These are phyloP conservation scores for Melanotaenia trifasciata DNA, from an alignment of 2,797 vertebrate genomes.

Conservation along the genomic window DNA sequence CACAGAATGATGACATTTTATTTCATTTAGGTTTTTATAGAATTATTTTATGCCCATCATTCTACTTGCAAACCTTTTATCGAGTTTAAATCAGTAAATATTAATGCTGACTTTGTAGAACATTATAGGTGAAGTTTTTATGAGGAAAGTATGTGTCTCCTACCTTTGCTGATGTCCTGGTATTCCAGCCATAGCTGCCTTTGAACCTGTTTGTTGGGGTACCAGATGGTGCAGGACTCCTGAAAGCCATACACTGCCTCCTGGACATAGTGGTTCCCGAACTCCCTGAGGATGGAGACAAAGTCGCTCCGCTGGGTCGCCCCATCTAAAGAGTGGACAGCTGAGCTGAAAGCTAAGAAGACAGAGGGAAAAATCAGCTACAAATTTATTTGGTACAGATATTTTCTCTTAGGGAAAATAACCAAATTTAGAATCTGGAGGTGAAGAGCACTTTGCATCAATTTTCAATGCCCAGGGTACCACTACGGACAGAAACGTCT, in stretches of 20 bases:
- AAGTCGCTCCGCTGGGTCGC: constrained; percentile 93
- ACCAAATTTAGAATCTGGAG: not conserved
- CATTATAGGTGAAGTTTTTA: not conserved
- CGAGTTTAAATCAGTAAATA: not conserved
- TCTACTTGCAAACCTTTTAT: not conserved
- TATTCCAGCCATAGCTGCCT: constrained; percentile 97
- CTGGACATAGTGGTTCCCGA: constrained; percentile 97
- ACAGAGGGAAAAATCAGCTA: not conserved
- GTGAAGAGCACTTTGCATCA: not conserved
- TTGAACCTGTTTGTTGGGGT: constrained; percentile 97
- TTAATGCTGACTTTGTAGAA: not conserved
- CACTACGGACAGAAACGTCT: not conserved
- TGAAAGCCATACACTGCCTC: constrained; percentile 97
- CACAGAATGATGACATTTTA: not conserved
- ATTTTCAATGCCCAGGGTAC: not conserved
- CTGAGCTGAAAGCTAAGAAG: constrained; percentile 90
- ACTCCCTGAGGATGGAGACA: constrained; percentile 92
- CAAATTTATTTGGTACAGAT: not conserved
- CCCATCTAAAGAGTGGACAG: constrained; percentile 94
- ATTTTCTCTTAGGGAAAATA: not conserved
- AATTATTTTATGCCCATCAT: not conserved
- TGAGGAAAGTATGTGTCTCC: constrained; percentile 19
- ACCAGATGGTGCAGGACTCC: constrained; percentile 98
- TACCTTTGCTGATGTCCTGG: constrained; percentile 99
- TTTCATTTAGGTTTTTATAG: not conserved